These are phyloP conservation scores for Podilymbus podiceps DNA, from an alignment of 2,113 vertebrate species.

Conservation along the genomic window DNA sequence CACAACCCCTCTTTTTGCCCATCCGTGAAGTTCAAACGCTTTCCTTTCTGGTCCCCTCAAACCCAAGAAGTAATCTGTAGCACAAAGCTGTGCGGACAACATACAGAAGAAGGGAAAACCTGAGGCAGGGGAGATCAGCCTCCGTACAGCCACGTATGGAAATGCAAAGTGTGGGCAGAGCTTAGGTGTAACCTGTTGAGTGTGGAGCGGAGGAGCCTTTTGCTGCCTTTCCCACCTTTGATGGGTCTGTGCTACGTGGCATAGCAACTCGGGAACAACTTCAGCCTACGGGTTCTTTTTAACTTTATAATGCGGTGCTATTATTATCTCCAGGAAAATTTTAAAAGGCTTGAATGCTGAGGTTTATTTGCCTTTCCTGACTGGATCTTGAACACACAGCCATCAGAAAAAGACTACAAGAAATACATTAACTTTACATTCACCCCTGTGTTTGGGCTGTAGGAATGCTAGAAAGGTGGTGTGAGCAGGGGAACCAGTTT, in stretches of 20 bases:
- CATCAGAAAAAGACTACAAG: neutral
- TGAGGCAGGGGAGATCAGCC: neutral
- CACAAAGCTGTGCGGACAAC: neutral
- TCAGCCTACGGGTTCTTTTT: neutral
- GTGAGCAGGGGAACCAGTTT: neutral
- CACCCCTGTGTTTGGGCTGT: neutral
- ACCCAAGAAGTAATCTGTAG: neutral
- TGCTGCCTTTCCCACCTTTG: neutral
- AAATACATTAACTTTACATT: neutral
- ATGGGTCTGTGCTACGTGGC: neutral
- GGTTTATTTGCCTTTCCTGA: conserved; percentile 23
- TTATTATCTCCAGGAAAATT: neutral
- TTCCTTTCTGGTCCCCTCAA: neutral
- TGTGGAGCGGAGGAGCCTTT: rapidly evolving
- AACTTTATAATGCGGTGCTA: neutral
- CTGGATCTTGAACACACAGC: neutral
- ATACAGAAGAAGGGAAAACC: neutral
- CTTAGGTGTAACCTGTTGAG: neutral
- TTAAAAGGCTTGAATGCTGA: neutral
- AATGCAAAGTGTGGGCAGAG: neutral
- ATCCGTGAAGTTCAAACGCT: neutral
- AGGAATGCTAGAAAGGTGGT: neutral
- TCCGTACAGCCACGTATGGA: neutral
- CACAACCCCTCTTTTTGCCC: neutral
- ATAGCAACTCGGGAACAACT: neutral